These are phyloP conservation scores for Troides oblongomaculatus DNA, from an alignment of 2,888 invertebrate species.

Conservation along the genomic window DNA sequence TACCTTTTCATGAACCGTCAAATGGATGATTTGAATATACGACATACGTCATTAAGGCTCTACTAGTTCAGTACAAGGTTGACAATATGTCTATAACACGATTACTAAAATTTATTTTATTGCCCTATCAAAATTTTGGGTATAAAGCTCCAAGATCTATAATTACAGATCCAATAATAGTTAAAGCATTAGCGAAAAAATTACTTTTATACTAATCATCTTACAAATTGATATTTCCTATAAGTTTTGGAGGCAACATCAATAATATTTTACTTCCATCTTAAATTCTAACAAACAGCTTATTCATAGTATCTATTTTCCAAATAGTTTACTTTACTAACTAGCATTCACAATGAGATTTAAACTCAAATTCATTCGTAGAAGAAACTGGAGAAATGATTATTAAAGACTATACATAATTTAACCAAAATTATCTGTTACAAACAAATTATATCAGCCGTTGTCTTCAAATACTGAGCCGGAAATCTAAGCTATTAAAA, in stretches of 20 bases:
- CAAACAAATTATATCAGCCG: neutral
- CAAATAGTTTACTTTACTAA: too few relatives aligned
- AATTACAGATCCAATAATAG: too few relatives aligned
- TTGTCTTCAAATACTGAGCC: neutral
- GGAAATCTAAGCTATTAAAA: neutral
- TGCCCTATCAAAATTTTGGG: neutral
- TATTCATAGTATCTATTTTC: too few relatives aligned
- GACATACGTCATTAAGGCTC: constrained; percentile 66
- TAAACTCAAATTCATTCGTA: neutral
- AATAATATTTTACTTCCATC: too few relatives aligned
- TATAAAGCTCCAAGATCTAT: neutral
- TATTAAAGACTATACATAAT: neutral
- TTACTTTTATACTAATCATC: too few relatives aligned
- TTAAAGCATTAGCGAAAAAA: too few relatives aligned
- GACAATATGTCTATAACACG: constrained; percentile 12
- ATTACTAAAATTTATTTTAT: neutral
- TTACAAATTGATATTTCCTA: too few relatives aligned
- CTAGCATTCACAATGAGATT: neutral
- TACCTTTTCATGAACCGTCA: constrained; percentile 64
- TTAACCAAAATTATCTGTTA: neutral
- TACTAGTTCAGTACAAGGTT: constrained; percentile 58
- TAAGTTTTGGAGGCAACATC: too few relatives aligned
- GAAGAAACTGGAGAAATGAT: neutral
- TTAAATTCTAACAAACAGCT: too few relatives aligned
- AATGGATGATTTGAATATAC: constrained; percentile 66